phyloP scores from a whole-genome alignment of 2,113 vertebrate species.

The Passer domesticus region DNA sequence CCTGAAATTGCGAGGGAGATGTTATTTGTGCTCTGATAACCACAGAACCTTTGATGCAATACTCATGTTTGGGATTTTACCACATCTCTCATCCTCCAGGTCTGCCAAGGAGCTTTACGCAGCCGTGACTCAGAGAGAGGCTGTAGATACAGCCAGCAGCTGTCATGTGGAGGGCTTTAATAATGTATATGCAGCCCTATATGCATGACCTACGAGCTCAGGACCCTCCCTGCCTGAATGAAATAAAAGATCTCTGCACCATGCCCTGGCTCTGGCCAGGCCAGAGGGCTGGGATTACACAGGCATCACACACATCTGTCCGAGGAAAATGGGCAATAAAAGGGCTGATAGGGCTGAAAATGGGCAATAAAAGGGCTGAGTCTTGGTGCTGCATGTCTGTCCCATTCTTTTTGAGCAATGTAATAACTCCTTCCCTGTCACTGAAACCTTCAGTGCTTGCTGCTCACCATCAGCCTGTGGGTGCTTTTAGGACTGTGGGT shows the following conservation, averaged over 20 bases:
- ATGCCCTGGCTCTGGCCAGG: background rate
- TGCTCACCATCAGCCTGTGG: background rate
- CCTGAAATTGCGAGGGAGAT: background rate
- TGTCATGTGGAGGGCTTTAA: conserved; percentile 12
- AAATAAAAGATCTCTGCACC: background rate
- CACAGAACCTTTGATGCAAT: conserved; percentile 1
- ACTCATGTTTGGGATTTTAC: conserved; percentile 40
- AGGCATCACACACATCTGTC: background rate
- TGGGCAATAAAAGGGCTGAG: background rate
- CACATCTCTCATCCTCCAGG: conserved; percentile 24
- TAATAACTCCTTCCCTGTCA: background rate
- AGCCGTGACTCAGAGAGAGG: conserved; percentile 39
- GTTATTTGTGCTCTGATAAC: background rate
- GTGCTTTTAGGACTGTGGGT: background rate
- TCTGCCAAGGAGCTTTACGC: background rate
- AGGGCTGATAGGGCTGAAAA: background rate
- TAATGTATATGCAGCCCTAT: background rate
- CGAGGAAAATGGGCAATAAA: rapidly evolving
- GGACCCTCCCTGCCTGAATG: background rate
- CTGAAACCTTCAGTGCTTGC: background rate
- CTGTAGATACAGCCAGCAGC: conserved; percentile 17
- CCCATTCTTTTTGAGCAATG: background rate
- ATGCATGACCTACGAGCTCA: background rate
- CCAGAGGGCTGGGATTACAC: background rate
- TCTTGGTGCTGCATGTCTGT: background rate